These are phyloP conservation scores for Pediacus dermestoides DNA, from an alignment of 2,888 invertebrate genomes.

Conservation along the genomic window DNA sequence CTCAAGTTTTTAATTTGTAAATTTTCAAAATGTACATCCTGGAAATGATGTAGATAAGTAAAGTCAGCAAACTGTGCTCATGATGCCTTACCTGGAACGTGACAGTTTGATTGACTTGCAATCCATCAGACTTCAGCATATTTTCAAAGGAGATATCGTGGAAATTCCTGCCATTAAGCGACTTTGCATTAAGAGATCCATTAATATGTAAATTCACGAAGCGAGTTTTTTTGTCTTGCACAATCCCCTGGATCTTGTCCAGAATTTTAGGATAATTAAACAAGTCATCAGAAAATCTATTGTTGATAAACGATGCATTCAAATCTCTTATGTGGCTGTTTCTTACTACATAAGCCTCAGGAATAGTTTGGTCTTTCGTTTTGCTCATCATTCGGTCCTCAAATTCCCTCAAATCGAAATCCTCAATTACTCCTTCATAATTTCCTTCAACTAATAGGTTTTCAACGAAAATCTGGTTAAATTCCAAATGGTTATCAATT, in stretches of 20 bases:
- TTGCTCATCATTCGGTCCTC: conserved; percentile 41
- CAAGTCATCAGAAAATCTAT: conserved; percentile 34
- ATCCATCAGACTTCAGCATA: conserved; percentile 44
- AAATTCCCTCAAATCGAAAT: conserved; percentile 44
- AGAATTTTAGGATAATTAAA: conserved; percentile 28
- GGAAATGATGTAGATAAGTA: conserved; percentile 14
- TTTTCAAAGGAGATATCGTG: conserved; percentile 31
- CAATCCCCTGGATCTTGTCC: conserved; percentile 39
- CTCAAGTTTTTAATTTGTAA: conserved; percentile 44
- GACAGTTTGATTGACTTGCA: no score
- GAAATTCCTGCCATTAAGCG: conserved; percentile 36
- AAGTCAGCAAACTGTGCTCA: neutral
- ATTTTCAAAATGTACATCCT: conserved; percentile 37
- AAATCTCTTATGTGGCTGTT: conserved; percentile 39
- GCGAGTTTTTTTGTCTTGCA: conserved; percentile 45
- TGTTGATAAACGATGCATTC: conserved; percentile 42
- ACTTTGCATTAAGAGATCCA: conserved; percentile 45
- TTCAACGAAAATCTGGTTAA: conserved; percentile 38
- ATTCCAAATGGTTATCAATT: conserved; percentile 24
- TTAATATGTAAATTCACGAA: conserved; percentile 41
- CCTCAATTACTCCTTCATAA: conserved; percentile 41
- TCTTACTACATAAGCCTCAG: conserved; percentile 40
- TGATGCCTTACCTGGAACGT: conserved; percentile 33
- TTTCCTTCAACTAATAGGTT: conserved; percentile 42
- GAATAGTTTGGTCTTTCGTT: conserved; percentile 39